Conservation (phyloP, 2,888 invertebrate genomes). For the Polia nebulosa region DNA sequence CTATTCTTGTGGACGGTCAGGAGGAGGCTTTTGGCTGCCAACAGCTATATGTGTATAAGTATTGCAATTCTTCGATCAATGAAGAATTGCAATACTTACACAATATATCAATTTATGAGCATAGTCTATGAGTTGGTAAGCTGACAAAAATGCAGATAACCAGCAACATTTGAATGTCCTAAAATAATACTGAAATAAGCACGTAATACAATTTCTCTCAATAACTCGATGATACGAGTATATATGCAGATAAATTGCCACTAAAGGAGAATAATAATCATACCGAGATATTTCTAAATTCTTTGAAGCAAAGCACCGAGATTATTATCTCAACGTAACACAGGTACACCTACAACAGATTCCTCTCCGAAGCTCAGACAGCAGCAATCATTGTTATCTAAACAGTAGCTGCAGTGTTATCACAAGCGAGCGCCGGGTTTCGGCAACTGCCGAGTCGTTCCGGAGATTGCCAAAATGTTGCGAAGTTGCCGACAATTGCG, state of each 20-base stretch:
- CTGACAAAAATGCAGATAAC: neutral
- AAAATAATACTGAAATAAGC: neutral
- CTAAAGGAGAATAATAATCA: neutral
- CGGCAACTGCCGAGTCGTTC: neutral
- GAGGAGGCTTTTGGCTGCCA: too few species aligned
- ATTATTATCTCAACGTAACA: neutral
- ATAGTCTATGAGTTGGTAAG: neutral
- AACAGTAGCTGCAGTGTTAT: constrained; percentile 25
- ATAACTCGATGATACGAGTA: neutral
- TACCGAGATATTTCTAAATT: neutral
- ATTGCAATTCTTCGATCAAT: too few species aligned
- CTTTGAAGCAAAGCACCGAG: neutral
- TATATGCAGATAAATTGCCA: too few species aligned
- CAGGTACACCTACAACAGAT: neutral
- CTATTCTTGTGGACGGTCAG: too few species aligned
- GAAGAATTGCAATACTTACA: too few species aligned
- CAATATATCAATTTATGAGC: neutral
- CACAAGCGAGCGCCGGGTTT: neutral
- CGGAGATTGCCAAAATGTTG: constrained; percentile 24
- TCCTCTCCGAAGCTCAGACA: neutral
- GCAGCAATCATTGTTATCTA: constrained; percentile 31
- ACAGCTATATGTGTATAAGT: too few species aligned
- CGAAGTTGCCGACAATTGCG: neutral
- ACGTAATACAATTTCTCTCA: neutral
- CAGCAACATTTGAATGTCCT: neutral